Evolutionary conservation across 2,888 invertebrate genomes (phyloP), one percentile per base, ranked within the genome.

Genomic region (Agonum fuliginosum): DNA sequence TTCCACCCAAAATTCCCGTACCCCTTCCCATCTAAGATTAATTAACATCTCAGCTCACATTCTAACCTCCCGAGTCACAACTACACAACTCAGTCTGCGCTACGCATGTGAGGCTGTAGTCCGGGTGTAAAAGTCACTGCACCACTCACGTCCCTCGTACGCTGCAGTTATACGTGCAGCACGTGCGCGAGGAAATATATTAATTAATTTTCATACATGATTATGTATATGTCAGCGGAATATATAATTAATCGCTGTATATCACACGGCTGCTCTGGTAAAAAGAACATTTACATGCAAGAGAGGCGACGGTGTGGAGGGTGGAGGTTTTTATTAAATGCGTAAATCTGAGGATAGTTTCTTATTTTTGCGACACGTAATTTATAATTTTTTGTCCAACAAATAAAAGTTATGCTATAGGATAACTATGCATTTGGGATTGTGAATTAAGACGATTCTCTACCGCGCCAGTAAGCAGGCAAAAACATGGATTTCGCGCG

Each of bases 141-240:
- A 54, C 54, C 37, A 67, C 67, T 67, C 67, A 41, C 19, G 8
- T 17, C 37, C 22, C 54, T 22, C 41, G 24, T 46, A 46, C 43
- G 8, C 70, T 22, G 43, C 70, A 41, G 27, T 62, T 62, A 24
- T 30, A 1, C 48, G 8, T 12, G 22, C n/a, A 17, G 30, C 69
- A 37, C 65, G 37, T 65, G 65, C 65, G 20, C 46, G 41, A 14
- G n/a, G 54, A 70, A 70, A 70, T 70, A 70, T 70, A 70, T 46
- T 81, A 82, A 83, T 83, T 83, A 83, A 82, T 83, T 83, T 83
- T 80, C 81, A 79, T 81, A 82, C 81, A 81, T 82, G 82, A 83
- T 83, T 83, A 80, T 78, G 78, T 77, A 78, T 79, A 82, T 82
- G 83, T 82, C 82, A 80, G 80, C 78, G 79, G 83, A 84, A 84